Evolutionary conservation across 2,888 invertebrate genomes (phyloP), one percentile per base, ranked within the genome.

Genomic region (Biston betularia): DNA sequence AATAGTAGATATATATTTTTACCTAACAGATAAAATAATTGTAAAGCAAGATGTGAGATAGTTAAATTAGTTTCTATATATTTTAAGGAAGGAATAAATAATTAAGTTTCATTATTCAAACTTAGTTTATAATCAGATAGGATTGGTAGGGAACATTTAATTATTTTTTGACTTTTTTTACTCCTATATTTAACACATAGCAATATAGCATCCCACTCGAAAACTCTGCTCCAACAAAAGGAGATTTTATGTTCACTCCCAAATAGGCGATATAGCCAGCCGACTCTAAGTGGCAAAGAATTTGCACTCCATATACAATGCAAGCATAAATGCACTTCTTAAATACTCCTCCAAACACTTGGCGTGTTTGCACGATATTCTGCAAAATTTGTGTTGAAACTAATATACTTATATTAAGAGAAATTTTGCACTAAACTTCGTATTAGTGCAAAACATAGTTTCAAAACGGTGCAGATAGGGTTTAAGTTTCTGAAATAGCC

Each of bases 281-380:
- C 40, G 48, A 35, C 58, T 75, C 75, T 75, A 79, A 80, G 76
- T 80, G 80, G 64, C 55, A 67, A 71, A 79, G 83, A 84, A 86
- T 86, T 85, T 84, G 89, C 89, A 84, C 84, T 80, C 87, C 86
- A 84, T 90, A 89, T 89, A 87, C 76, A 79, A 86, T 77, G 80
- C 77, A 79, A 74, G 84, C 83, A 84, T 85, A 82, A 84, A 81
- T 78, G 77, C 77, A 83, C 82, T 79, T 77, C 83, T 38, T 42
- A 54, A 53, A 40, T 9, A 54, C 42, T 5, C 24, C 12, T 42
- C 24, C 54, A 42, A 54, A 54, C n/a, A 33, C 15, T 42, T 42
- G 40, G n/a, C 42, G 9, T 33, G 7, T 40, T 6, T 6, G 10
- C 15, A 9, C 50, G 34, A 0, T n/a, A 14, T 38, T 15, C 9